Evolutionary conservation across 2,797 vertebrate genomes (phyloP).

Genomic region (Macrochelys suwanniensis): DNA sequence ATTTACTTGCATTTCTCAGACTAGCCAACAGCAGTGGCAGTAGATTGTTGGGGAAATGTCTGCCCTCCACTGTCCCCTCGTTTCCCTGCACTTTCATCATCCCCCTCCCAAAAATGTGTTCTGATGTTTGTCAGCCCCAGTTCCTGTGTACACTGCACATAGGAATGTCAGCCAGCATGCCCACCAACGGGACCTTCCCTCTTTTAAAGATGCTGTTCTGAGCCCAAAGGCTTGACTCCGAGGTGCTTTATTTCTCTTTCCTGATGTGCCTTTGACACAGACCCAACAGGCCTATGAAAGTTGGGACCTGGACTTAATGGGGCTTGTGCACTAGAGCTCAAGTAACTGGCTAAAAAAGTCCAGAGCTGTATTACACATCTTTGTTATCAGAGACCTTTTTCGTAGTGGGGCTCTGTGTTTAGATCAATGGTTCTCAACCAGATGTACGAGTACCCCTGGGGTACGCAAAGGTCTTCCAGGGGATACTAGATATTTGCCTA

Average conservation of each 20-base stretch:
- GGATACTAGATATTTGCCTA: too few species aligned
- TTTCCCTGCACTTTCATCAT: background rate
- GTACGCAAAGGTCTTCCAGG: too few species aligned
- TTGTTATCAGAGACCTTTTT: background rate
- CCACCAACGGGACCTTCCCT: background rate
- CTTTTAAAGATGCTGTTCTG: background rate
- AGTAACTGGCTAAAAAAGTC: background rate
- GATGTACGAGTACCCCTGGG: too few species aligned
- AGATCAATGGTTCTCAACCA: too few species aligned
- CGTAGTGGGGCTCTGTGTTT: background rate
- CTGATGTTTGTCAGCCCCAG: background rate
- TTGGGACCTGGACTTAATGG: background rate
- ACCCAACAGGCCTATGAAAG: background rate
- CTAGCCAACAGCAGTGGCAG: background rate
- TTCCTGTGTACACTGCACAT: background rate
- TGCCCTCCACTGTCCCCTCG: background rate
- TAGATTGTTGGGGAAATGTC: background rate
- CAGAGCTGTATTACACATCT: background rate
- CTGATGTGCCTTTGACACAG: background rate
- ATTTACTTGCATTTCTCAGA: fast-evolving
- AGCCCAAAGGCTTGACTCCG: background rate
- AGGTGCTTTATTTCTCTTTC: background rate
- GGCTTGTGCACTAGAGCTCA: background rate
- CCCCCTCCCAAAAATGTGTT: background rate
- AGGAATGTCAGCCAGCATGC: background rate